These are phyloP conservation scores for Euthynnus affinis DNA, from an alignment of 2,797 vertebrate species.

Conservation along the genomic window DNA sequence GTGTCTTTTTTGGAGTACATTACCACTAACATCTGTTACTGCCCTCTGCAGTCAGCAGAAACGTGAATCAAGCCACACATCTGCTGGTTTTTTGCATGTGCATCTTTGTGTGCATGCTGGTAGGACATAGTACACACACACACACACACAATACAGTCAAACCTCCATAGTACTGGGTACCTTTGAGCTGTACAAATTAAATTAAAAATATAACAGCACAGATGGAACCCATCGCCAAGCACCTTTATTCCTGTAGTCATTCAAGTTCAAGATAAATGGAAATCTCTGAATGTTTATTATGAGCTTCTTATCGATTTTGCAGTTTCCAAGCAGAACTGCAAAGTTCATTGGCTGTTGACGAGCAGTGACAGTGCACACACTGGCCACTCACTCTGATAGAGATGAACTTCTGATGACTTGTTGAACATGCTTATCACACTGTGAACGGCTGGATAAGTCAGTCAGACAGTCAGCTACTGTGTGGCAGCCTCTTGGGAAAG, in stretches of 20 bases:
- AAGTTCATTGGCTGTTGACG: constrained; percentile 32
- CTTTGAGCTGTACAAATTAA: not conserved
- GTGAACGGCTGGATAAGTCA: constrained; percentile 57
- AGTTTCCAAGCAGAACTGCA: constrained; percentile 26
- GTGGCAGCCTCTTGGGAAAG: constrained; percentile 51
- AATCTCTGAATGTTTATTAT: constrained; percentile 10
- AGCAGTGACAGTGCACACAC: constrained; percentile 36
- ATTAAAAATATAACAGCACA: not conserved
- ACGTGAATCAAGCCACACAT: constrained; percentile 4
- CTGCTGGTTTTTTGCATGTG: constrained; percentile 1
- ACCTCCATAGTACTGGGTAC: too few relatives aligned
- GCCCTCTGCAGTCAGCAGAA: constrained; percentile 24
- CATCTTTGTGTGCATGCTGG: not conserved
- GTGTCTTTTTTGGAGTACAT: not conserved
- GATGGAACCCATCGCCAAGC: not conserved
- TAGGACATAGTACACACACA: too few relatives aligned
- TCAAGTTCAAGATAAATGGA: not conserved
- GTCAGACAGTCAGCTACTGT: constrained; percentile 45
- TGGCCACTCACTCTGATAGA: constrained; percentile 36
- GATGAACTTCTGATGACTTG: constrained; percentile 56
- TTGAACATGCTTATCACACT: constrained; percentile 55
- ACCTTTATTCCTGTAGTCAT: not conserved
- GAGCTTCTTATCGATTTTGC: constrained; percentile 27
- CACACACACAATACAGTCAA: not conserved
- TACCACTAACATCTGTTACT: not conserved